Evolutionary conservation across 1,140 invertebrate genomes (phyloP), one percentile per base, ranked within the genome.

Genomic region (Druon quercuslanigerum): DNA sequence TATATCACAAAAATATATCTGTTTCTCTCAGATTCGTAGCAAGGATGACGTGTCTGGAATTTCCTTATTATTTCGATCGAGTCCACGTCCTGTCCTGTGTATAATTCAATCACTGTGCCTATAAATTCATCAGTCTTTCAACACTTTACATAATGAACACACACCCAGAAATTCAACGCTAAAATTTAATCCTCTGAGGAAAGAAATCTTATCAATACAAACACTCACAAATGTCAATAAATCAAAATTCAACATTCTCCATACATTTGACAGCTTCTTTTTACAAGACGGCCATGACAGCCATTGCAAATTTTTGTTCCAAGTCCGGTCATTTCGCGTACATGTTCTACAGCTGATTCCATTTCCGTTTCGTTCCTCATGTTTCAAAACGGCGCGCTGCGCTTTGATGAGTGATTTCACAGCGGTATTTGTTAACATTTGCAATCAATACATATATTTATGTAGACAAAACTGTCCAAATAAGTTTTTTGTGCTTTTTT

Each of bases 21-120:
- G 14, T 16, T 66, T 66, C 9, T 46, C 40, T 46, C 14, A 66
- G 13, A 40, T 66, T 66, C 20, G 16, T 33, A 40, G 8, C 12
- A 66, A 66, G 25, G 60, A 66, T 66, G 60, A 66, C 60, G 60
- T 66, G 60, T 66, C 60, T 66, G 13, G 12, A 66, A 66, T 40
- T 66, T 66, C 60, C 40, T 66, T 66, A 66, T 66, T 66, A 40
- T 40, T 66, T 66, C 25, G 60, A 66, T 40, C 25, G 33, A 66
- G n/a, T 40, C 14, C 60, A 66, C 25, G 40, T 66, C 13, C 40
- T 46, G 40, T 46, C 40, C 40, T 66, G 40, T n/a, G 20, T 40
- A 66, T 33, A 66, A 40, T 40, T 66, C 40, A 40, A 66, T 66
- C 40, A 66, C 25, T 40, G 33, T 40, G 4, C 25, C 25, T 66